Evolutionary conservation across 2,113 vertebrate species (phyloP), one percentile per base, ranked within the genome.

Genomic region (Desmodus rotundus): DNA sequence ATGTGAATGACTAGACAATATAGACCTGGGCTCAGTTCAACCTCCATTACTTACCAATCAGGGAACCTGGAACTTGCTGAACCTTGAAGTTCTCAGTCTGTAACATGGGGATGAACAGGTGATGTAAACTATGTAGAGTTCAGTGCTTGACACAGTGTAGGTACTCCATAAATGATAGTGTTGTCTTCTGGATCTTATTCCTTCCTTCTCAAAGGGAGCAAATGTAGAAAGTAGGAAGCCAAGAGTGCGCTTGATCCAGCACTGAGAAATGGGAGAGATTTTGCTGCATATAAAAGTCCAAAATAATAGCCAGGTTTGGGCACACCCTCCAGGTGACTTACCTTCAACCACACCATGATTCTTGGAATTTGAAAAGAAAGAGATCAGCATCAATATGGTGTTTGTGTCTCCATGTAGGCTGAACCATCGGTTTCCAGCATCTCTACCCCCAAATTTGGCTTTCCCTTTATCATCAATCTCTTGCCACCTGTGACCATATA

Each of bases 321-420:
- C 91, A 92, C 58, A 84, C 81, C 67, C 47, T 81, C 26, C 28
- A 33, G 52, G 52, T 94, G 65, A 92, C 67, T 93, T 83, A 95
- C 11, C 50, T 43, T 81, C 45, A 52, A 41, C 63, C 81, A 85
- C 0, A 0, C 76, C 80, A 4, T 11, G 12, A 65, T 72, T 85
- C 76, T 72, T 36, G 31, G 56, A 87, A 83, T 90, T 70, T 36
- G 70, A 74, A 93, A 81, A 89, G 41, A 54, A 67, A 58, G 47
- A 15, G 14, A 63, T 92, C 38, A 3, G 0, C 45, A 24, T 19
- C 28, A 50, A 65, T n/a, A 36, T 43, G 61, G 36, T 17, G 3
- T 84, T 87, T 88, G 28, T 54, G 54, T 84, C 92, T 81, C 63
- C 7, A 20, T 38, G 63, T 50, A 95, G 33, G 19, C 33, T 45